A percentile compares a stretch with the other conserved stretches of the same genome.
These are phyloP conservation scores for Nannobrachium achirus DNA, from an alignment of 2,113 vertebrate genomes.

Conservation along the genomic window DNA sequence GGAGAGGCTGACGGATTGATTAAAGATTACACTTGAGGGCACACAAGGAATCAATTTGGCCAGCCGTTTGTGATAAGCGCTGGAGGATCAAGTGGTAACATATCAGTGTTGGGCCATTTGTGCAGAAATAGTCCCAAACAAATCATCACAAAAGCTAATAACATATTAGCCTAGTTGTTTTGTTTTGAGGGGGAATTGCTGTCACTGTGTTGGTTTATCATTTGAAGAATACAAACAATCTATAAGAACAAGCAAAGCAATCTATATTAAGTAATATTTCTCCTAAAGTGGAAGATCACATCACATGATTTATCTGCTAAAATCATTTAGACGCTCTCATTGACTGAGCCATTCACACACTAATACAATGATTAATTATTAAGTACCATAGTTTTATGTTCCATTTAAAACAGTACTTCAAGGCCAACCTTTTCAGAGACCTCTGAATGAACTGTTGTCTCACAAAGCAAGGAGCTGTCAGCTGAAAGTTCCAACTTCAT, in stretches of 20 bases:
- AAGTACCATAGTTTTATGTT: background rate
- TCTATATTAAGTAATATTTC: background rate
- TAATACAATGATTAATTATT: background rate
- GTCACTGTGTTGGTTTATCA: slow-evolving; percentile 17
- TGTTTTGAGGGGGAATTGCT: background rate
- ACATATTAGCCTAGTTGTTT: slow-evolving; percentile 16
- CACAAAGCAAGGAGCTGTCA: background rate
- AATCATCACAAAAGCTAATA: slow-evolving; percentile 33
- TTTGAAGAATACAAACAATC: slow-evolving; percentile 5
- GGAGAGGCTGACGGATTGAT: slow-evolving; percentile 71
- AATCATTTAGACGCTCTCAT: slow-evolving; percentile 3
- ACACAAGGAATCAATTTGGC: slow-evolving; percentile 56
- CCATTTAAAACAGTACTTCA: background rate
- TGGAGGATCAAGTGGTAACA: slow-evolving; percentile 32
- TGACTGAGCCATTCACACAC: slow-evolving; percentile 11
- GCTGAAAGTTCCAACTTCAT: slow-evolving; percentile 24
- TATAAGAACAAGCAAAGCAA: slow-evolving; percentile 17
- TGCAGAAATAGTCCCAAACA: slow-evolving; percentile 25
- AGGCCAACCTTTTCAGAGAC: slow-evolving; percentile 1
- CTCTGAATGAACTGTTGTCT: background rate
- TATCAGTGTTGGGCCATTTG: slow-evolving; percentile 2
- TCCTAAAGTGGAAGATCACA: slow-evolving; percentile 22
- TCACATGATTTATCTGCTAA: background rate
- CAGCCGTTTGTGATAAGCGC: slow-evolving; percentile 52
- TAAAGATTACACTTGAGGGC: slow-evolving; percentile 69